Evolutionary conservation across 2,888 invertebrate species (phyloP).

Genomic region (Ischnus inquisitorius): DNA sequence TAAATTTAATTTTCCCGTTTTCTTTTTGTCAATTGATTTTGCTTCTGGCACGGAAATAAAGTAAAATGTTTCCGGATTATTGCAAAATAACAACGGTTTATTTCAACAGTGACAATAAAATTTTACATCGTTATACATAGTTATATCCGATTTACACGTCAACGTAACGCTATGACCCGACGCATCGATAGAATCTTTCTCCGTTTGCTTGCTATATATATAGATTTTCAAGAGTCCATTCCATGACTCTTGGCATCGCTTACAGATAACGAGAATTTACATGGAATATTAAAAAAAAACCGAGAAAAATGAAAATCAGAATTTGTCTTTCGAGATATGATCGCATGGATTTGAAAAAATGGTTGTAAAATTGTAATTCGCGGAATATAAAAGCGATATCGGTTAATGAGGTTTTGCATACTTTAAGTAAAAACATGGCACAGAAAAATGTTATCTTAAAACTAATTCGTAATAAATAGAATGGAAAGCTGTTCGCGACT

Average conservation of each 20-base stretch:
- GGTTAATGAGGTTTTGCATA: neutral
- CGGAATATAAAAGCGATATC: neutral
- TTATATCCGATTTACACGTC: constrained; percentile 23
- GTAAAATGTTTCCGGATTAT: neutral
- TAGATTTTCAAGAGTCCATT: constrained; percentile 1
- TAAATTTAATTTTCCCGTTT: too few species aligned
- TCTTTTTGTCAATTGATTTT: neutral
- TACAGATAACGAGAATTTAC: constrained; percentile 7
- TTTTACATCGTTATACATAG: constrained; percentile 45
- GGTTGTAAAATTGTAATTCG: neutral
- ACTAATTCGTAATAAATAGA: neutral
- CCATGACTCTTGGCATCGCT: constrained; percentile 23
- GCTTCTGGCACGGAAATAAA: neutral
- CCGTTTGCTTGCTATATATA: neutral
- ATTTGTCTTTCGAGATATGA: neutral
- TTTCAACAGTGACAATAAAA: constrained; percentile 43
- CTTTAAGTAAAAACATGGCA: constrained; percentile 14
- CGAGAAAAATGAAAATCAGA: neutral
- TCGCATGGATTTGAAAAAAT: neutral
- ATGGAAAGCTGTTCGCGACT: neutral
- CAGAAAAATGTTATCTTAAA: constrained; percentile 1
- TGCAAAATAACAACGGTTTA: constrained; percentile 53
- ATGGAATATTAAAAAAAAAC: neutral
- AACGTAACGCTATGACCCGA: constrained; percentile 13
- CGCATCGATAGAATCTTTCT: constrained; percentile 26